Conservation (phyloP, 2,113 vertebrate species). For the Phaethornis superciliosus region DNA sequence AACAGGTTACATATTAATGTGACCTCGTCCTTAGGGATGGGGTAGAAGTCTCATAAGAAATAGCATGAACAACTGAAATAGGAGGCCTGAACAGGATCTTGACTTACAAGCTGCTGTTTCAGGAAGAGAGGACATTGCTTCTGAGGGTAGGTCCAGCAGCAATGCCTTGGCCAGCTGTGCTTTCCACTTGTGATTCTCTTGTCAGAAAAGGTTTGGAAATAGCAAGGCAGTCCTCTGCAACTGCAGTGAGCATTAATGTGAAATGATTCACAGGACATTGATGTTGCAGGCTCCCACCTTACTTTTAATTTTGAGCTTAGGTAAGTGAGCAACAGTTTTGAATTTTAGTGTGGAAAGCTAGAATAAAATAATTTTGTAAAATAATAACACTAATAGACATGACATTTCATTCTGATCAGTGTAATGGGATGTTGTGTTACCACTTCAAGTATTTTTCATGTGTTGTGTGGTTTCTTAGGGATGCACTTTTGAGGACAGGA, state of each 20-base stretch:
- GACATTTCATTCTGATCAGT: neutral
- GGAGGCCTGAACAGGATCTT: neutral
- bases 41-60: neutral
- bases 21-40: neutral
- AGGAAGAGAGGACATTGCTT: neutral
- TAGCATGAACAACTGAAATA: neutral
- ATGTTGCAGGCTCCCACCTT: neutral
- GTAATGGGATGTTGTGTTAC: neutral
- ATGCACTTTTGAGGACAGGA: neutral
- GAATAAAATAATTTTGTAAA: neutral
- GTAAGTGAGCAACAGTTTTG: neutral
- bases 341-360: neutral
- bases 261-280: neutral
- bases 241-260: neutral
- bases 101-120: neutral
- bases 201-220: neutral
- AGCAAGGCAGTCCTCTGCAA: neutral
- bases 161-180: accelerated
- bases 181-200: neutral
- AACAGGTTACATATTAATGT: neutral
- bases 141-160: neutral
- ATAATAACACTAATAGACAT: neutral
- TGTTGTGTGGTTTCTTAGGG: neutral
- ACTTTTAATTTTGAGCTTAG: neutral
- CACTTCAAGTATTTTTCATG: neutral